A percentile compares a stretch with the other conserved stretches of the same genome.
phyloP scores from a whole-genome alignment of 2,797 vertebrate species.

The Luscinia megarhynchos region DNA sequence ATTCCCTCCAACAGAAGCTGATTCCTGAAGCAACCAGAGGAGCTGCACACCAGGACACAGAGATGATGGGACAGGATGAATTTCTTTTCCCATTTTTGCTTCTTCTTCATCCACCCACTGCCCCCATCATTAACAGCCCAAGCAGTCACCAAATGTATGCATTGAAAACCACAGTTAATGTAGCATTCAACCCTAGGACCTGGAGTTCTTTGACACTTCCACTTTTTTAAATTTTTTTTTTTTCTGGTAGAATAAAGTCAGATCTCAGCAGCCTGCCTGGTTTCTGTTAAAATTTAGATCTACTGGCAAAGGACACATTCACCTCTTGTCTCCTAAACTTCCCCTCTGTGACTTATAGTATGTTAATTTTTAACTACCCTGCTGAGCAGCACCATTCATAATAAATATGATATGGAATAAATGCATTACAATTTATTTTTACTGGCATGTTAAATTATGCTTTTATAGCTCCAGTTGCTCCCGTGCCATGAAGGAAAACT shows the following conservation, averaged over 20 bases:
- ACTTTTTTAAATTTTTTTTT: neutral
- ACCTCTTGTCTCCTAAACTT: constrained; percentile 37
- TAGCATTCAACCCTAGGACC: neutral
- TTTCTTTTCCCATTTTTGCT: neutral
- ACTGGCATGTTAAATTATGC: constrained; percentile 33
- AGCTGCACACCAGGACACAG: neutral
- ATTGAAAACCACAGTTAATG: neutral
- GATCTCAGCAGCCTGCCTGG: neutral
- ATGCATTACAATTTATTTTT: constrained; percentile 49
- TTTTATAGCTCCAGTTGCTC: constrained; percentile 40
- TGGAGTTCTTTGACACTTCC: neutral
- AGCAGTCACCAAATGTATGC: neutral
- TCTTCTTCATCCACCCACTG: neutral
- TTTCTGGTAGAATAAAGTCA: neutral
- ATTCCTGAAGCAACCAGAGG: neutral
- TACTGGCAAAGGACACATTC: constrained; percentile 31
- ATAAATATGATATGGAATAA: constrained; percentile 62
- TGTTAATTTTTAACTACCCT: constrained; percentile 61
- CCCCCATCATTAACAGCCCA: neutral
- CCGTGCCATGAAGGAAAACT: neutral
- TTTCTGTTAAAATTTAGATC: constrained; percentile 8
- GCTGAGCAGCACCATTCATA: constrained; percentile 40
- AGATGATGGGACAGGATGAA: neutral
- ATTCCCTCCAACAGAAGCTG: neutral
- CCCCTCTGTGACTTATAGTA: constrained; percentile 22